These are phyloP conservation scores for Dicentrarchus labrax DNA, from an alignment of 2,113 vertebrate species.

Conservation along the genomic window DNA sequence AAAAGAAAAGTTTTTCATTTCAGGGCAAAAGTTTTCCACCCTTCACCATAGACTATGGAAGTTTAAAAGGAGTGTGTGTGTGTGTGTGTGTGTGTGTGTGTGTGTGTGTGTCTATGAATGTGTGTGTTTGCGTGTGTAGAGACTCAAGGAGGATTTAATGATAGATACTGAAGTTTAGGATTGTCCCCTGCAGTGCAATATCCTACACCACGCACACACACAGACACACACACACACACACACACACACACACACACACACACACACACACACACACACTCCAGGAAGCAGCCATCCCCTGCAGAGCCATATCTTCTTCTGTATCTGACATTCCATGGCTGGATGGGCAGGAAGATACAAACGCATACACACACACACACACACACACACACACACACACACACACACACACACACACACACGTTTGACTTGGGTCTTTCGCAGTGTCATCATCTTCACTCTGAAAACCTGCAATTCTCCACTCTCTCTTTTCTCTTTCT, in stretches of 20 bases:
- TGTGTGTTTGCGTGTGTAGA: conserved; percentile 18
- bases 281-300: conserved; percentile 46
- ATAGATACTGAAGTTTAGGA: conserved; percentile 63
- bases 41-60: conserved; percentile 49
- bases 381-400: conserved; percentile 28
- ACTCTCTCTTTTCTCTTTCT: conserved; percentile 25
- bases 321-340: conserved; percentile 63
- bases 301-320: conserved; percentile 64
- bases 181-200: conserved; percentile 66
- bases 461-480: conserved; percentile 54
- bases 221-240: conserved; percentile 15
- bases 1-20: conserved; percentile 41
- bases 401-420: conserved; percentile 19
- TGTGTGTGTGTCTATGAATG: background rate
- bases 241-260: conserved; percentile 22
- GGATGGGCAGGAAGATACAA: conserved; percentile 40
- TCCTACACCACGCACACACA: conserved; percentile 24
- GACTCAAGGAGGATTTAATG: conserved; percentile 66
- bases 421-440: conserved; percentile 44
- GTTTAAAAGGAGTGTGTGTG: conserved; percentile 39
- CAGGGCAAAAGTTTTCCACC: conserved; percentile 30
- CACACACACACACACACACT: conserved; percentile 31
- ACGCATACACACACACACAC: conserved; percentile 13
- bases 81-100: background rate
- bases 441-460: conserved; percentile 62